Evolutionary conservation across 1,140 invertebrate species (phyloP), one percentile per base, ranked within the genome.

Genomic region (Whitmania pigra): DNA sequence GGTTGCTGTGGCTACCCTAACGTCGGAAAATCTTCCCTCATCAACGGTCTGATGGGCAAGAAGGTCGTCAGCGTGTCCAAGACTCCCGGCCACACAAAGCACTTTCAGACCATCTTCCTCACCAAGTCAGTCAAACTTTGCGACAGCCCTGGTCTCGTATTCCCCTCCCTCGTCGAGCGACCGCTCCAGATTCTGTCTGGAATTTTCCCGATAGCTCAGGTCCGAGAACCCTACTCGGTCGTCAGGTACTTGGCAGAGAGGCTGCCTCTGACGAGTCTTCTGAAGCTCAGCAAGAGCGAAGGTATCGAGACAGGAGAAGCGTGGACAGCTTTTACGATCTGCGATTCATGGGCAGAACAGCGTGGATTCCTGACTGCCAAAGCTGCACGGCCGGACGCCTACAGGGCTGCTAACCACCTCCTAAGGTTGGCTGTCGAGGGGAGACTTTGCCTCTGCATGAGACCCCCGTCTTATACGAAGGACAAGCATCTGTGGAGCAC

Each of bases 31-130:
- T 95, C 92, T 0, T 95, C 93, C 0, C 79, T 97, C 6, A 89
- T 97, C 79, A 97, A 97, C 85, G 90, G 92, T 0, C 79, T 97
- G 0, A 92, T 94, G 86, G 94, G 94, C 22, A 87, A 85, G 78
- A 88, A 88, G 82, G 90, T 94, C 55, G 93, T 97, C 0, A 95
- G 92, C 80, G 93, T 97, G 25, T 96, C 93, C 0, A 86, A 86
- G 76, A 97, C 94, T 0, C 94, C 94, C 0, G 94, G 94, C 2
- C 94, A 97, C 79, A 97, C 94, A 0, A 97, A 97, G 82, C 92
- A 97, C 83, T 96, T 97, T 78, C 94, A 97, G 83, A 97, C 94
- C 0, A 96, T 97, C 77, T 94, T 88, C 80, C 82, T 97, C 0
- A 95, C 93, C 0, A 85, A 85, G 22, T 89, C 88, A 77, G 91